Evolutionary conservation across 2,797 vertebrate species (phyloP).

Genomic region (Huso huso): DNA sequence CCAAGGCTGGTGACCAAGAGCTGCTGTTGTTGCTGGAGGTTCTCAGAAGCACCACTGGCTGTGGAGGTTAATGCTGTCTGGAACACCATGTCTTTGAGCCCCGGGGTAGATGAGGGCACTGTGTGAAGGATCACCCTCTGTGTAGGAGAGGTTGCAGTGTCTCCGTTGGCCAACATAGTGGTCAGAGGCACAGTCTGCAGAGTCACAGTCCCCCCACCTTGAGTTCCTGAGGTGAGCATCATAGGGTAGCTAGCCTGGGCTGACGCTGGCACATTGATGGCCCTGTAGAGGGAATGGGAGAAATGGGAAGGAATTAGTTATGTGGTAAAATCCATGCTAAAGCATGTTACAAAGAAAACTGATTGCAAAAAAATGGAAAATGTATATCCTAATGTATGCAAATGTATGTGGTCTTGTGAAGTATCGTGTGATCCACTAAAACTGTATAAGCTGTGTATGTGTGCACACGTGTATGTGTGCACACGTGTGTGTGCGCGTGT

Average conservation of each 20-base stretch:
- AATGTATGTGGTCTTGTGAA: not conserved
- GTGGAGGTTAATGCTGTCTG: conserved; percentile 60
- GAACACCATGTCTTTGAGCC: conserved; percentile 65
- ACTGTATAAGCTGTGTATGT: not conserved
- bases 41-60: conserved; percentile 37
- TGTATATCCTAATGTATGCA: too few species aligned
- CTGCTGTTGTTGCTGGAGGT: conserved; percentile 34
- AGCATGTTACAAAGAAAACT: too few species aligned
- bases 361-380: too few species aligned
- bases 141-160: conserved; percentile 53
- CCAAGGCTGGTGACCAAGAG: conserved; percentile 63
- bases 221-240: conserved; percentile 55
- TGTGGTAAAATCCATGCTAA: too few species aligned
- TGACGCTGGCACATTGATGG: conserved; percentile 48
- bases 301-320: too few species aligned
- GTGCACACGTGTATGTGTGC: too few species aligned
- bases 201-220: conserved; percentile 41
- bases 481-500: not conserved
- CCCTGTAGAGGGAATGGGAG: conserved; percentile 32
- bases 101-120: conserved; percentile 46
- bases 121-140: conserved; percentile 69
- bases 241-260: conserved; percentile 40
- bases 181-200: conserved; percentile 69
- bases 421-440: not conserved
- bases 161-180: conserved; percentile 60